These are phyloP conservation scores for Nemotelus nigrinus DNA, from an alignment of 2,888 invertebrate genomes.

Conservation along the genomic window DNA sequence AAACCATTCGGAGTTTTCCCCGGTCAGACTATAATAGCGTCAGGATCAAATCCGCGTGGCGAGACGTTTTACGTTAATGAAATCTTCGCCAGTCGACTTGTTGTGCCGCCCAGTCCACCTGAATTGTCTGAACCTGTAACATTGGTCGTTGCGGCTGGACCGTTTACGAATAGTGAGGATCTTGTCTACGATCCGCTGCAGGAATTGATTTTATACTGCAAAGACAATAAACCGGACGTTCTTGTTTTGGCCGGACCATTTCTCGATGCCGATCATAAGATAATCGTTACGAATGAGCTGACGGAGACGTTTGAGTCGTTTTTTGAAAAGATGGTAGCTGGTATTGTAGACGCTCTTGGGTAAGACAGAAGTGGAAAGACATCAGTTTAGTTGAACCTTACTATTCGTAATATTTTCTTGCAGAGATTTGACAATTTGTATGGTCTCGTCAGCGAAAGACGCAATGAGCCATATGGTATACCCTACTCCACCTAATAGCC, in stretches of 20 bases:
- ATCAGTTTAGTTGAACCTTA: no score
- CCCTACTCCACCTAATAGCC: conserved; percentile 82
- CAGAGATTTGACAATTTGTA: conserved; percentile 74
- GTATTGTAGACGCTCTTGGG: conserved; percentile 73
- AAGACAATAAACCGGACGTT: conserved; percentile 78
- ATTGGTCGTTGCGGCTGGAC: conserved; percentile 83
- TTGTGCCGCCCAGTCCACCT: conserved; percentile 63
- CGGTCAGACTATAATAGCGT: conserved; percentile 71
- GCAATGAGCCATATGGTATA: conserved; percentile 81
- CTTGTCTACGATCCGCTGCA: conserved; percentile 82
- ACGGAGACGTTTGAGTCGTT: conserved; percentile 77
- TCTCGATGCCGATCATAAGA: conserved; percentile 75
- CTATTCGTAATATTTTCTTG: background rate
- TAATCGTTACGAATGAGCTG: conserved; percentile 70
- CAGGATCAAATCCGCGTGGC: conserved; percentile 78
- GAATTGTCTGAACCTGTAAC: conserved; percentile 69
- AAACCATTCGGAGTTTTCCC: conserved; percentile 63
- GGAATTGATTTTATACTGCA: conserved; percentile 77
- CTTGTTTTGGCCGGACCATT: conserved; percentile 88
- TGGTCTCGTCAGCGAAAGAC: conserved; percentile 82
- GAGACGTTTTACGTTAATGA: conserved; percentile 74
- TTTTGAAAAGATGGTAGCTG: conserved; percentile 77
- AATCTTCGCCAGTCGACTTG: conserved; percentile 70
- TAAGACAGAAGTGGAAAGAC: conserved; percentile 57
- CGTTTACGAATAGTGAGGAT: conserved; percentile 82